Conservation (phyloP, 2,888 invertebrate species). For the Drosophila pseudotalamancana region DNA sequence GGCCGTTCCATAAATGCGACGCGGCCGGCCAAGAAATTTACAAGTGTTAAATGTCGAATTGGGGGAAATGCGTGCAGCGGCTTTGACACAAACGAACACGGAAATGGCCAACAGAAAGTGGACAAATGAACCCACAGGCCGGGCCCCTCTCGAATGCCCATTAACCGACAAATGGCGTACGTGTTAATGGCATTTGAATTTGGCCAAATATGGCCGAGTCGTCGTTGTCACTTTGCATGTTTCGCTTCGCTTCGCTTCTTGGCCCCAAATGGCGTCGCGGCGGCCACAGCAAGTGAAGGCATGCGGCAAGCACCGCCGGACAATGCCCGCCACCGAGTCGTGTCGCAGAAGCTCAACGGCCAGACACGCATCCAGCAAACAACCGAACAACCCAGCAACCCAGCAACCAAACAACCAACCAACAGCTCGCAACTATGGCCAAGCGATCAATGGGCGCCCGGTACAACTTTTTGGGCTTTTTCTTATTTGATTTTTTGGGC, state of each 20-base stretch:
- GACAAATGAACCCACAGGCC: slow-evolving; percentile 61
- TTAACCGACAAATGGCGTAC: slow-evolving; percentile 75
- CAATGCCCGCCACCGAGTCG: slow-evolving; percentile 56
- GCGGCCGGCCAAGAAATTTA: slow-evolving; percentile 70
- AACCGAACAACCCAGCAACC: slow-evolving; percentile 15
- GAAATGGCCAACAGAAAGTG: slow-evolving; percentile 58
- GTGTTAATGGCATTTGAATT: slow-evolving; percentile 84
- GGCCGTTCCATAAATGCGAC: slow-evolving; percentile 65
- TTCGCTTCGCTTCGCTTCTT: slow-evolving; percentile 32
- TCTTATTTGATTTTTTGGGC: slow-evolving; percentile 26
- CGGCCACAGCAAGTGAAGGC: slow-evolving; percentile 64
- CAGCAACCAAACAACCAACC: slow-evolving; percentile 12
- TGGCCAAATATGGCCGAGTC: slow-evolving; percentile 82
- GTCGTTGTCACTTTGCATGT: slow-evolving; percentile 78
- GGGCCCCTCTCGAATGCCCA: background rate
- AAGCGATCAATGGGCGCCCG: slow-evolving; percentile 62
- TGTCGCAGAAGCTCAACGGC: slow-evolving; percentile 59
- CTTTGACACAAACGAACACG: slow-evolving; percentile 73
- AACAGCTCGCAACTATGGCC: slow-evolving; percentile 27
- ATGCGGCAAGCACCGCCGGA: slow-evolving; percentile 45
- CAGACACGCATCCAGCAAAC: slow-evolving; percentile 57
- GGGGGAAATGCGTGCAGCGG: slow-evolving; percentile 77
- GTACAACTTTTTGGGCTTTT: slow-evolving; percentile 45
- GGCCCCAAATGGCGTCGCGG: slow-evolving; percentile 40
- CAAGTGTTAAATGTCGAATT: slow-evolving; percentile 80